phyloP scores from a whole-genome alignment of 2,113 vertebrate genomes.

The Colossoma macropomum region DNA sequence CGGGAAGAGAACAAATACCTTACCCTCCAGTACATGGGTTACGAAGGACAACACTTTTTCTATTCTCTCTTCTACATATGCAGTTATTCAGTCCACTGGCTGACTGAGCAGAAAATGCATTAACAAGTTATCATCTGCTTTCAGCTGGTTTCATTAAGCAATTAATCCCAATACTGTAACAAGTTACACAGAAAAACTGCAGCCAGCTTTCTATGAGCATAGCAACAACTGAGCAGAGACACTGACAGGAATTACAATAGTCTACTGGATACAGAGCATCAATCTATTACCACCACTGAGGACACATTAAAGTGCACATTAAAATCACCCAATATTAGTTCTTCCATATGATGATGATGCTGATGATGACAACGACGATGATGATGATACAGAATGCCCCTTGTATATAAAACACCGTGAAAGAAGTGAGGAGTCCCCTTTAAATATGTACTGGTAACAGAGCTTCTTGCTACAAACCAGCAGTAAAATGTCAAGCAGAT shows the following conservation, averaged over 20 bases:
- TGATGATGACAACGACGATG: no score
- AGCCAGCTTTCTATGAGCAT: conserved; percentile 19
- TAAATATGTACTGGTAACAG: background rate
- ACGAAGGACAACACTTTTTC: background rate
- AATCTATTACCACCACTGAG: background rate
- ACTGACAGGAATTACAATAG: conserved; percentile 21
- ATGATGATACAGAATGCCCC: background rate
- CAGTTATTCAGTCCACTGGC: background rate
- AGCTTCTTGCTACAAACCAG: conserved; percentile 13
- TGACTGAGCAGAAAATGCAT: background rate
- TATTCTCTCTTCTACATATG: background rate
- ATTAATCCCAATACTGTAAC: background rate
- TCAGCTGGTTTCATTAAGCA: background rate
- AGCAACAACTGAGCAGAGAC: conserved; percentile 38
- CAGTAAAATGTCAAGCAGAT: conserved; percentile 50
- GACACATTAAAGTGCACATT: no score
- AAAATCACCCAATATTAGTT: background rate
- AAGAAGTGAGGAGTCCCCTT: background rate
- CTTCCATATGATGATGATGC: no score
- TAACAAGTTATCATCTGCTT: background rate
- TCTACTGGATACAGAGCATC: background rate
- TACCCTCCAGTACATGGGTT: background rate
- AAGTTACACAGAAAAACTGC: background rate
- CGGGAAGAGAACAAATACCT: background rate
- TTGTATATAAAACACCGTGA: background rate